Base-by-base conservation (phyloP, 2,797 vertebrate species). In the Lates japonicus region DNA sequence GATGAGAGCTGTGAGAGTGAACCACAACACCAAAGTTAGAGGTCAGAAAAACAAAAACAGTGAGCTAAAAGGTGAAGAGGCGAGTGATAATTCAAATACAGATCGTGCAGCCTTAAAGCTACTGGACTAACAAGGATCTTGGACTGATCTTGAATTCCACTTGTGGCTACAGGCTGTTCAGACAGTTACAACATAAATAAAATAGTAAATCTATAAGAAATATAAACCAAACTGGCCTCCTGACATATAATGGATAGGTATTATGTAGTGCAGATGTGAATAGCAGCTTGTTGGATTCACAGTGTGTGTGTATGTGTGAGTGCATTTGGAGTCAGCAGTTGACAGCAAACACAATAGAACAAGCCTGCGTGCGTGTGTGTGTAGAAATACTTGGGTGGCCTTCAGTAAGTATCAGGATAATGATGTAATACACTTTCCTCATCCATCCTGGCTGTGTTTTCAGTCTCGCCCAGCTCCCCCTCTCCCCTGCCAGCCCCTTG, bases 331-430 rank as follows among this genome's bases (percentile, higher is more conserved):
- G 93, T 91, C 76, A 13, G 92, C 20, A 54, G 94, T 88, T 94
- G 91, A 95, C 74, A 55, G 96, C 95, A 96, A 97, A 96, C 93
- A 96, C 5, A 7, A 60, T 67, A 89, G 93, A 96, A 98, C 97
- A 98, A 96, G 94, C 68, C 70, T 76, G 66, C 31, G 65, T 51
- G 71, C 54, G 49, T 52, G 69, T 73, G 48, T 65, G 78, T 78
- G 77, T 76, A n/a, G 42, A 19, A 76, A 55, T 83, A 59, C 86
- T 61, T 94, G 92, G 92, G 93, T 94, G 94, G 93, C 84, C 92
- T 33, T 74, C 44, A 70, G 63, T 83, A 60, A 75, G 71, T 84
- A 82, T 88, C 51, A 84, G 74, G 75, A 83, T 86, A 88, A 92
- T 88, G 68, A 93, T 89, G 76, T 86, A 89, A 86, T 78, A 83